phyloP scores from a whole-genome alignment of 2,113 vertebrate genomes.

The Barbus barbus region DNA sequence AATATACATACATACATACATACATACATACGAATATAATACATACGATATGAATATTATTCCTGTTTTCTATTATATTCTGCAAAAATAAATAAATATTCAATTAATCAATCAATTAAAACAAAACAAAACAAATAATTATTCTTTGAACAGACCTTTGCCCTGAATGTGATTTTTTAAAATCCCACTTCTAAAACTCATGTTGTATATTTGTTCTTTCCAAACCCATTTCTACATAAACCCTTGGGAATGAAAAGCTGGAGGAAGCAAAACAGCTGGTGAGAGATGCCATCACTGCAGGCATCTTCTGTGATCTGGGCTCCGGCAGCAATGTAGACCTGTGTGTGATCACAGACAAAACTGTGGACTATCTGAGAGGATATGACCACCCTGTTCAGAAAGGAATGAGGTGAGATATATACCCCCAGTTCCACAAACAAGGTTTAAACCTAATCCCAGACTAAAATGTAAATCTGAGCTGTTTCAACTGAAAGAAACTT shows the following conservation, averaged over 20 bases:
- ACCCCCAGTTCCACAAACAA: too few species aligned
- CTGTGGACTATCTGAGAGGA: constrained; percentile 69
- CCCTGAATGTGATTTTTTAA: background rate
- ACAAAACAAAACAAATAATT: too few species aligned
- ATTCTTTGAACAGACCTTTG: too few species aligned
- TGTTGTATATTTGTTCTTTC: background rate
- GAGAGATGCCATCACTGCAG: constrained; percentile 79
- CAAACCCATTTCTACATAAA: background rate
- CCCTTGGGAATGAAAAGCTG: constrained; percentile 64
- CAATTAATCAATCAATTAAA: too few species aligned
- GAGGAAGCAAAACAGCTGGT: constrained; percentile 79
- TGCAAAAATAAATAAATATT: too few species aligned
- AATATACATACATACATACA: too few species aligned
- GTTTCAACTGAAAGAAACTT: too few species aligned
- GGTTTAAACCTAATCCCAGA: too few species aligned
- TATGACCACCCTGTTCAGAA: constrained; percentile 71
- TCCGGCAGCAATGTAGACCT: constrained; percentile 86
- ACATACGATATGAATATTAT: too few species aligned
- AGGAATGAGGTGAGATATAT: constrained; percentile 67
- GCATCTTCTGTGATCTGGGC: constrained; percentile 84
- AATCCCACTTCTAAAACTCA: background rate
- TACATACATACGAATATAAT: too few species aligned
- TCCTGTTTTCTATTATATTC: too few species aligned
- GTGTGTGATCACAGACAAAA: constrained; percentile 77
- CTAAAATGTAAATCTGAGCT: too few species aligned